Evolutionary conservation across 2,888 invertebrate species (phyloP), one percentile per base, ranked within the genome.

Genomic region (Phytoseiulus persimilis): DNA sequence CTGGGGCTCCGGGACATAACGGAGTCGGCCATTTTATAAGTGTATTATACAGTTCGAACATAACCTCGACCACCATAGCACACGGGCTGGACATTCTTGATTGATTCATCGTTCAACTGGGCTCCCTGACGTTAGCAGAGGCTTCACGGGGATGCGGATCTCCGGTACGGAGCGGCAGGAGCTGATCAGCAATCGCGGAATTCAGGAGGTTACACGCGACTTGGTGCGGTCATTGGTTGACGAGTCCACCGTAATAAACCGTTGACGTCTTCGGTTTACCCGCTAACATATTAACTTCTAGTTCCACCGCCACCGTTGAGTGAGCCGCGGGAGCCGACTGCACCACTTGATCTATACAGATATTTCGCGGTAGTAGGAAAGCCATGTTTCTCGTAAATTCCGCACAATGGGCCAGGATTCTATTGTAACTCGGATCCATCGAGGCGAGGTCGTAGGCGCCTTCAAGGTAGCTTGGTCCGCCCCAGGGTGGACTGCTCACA

Each of bases 281-380:
- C 6, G 39, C 87, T 11, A 87, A 39, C 0, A 87, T n/a, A 33
- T 87, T 87, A 6, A 87, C 23, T 87, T 87, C 87, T 39, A 87
- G 87, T 33, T 87, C 87, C 5, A 87, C 33, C 5, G 87, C 33
- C 6, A n/a, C 33, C 11, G 2, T 32, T 2, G 65, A 65, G 1
- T 33, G 14, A 6, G 32, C 32, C 11, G n/a, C 32, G 33, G 87
- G 33, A 31, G 87, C 87, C 32, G 45, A 39, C 2, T 23, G 3
- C 33, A 45, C 87, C 33, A 87, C n/a, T 45, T 87, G 87, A 87
- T 87, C 87, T 39, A 87, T 23, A n/a, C 87, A 87, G n/a, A 87
- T 45, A 23, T 87, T 87, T 18, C 87, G 87, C 3, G 87, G 87
- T 0, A 87, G 87, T 28, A 87, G 87, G 6, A 87, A 6, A 0